A percentile compares a stretch with the other conserved stretches of the same genome.
Conservation (phyloP, 1,140 invertebrate species). For the Piezodorus guildinii region DNA sequence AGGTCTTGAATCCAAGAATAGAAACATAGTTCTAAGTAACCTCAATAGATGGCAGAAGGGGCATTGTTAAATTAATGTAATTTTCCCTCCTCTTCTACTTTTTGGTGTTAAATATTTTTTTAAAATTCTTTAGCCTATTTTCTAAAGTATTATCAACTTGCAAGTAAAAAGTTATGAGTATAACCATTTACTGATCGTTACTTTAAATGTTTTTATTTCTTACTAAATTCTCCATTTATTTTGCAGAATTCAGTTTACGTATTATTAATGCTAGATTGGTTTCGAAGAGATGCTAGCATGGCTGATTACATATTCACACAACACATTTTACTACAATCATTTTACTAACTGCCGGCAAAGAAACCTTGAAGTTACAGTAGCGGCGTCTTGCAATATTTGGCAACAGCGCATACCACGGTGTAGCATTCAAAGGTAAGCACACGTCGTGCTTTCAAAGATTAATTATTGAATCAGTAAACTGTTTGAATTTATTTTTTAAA, state of each 20-base stretch:
- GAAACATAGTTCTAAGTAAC: neutral
- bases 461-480: neutral
- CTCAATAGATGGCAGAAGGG: neutral
- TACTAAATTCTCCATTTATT: too few relatives aligned
- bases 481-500: neutral
- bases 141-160: too few relatives aligned
- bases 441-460: neutral
- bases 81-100: slow-evolving; percentile 3
- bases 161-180: too few relatives aligned
- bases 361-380: slow-evolving; percentile 16
- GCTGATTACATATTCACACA: too few relatives aligned
- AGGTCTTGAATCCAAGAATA: too few relatives aligned
- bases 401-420: slow-evolving; percentile 20
- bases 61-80: neutral
- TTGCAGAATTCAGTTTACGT: too few relatives aligned
- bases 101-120: neutral
- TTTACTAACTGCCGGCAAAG: slow-evolving; percentile 9
- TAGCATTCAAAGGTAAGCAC: slow-evolving; percentile 6
- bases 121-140: neutral
- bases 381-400: slow-evolving; percentile 15
- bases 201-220: too few relatives aligned
- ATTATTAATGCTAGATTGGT: too few relatives aligned
- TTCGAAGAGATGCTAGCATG: too few relatives aligned
- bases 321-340: too few relatives aligned
- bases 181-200: too few relatives aligned